These are phyloP conservation scores for Cylas formicarius DNA, from an alignment of 1,140 invertebrate genomes.

Conservation along the genomic window DNA sequence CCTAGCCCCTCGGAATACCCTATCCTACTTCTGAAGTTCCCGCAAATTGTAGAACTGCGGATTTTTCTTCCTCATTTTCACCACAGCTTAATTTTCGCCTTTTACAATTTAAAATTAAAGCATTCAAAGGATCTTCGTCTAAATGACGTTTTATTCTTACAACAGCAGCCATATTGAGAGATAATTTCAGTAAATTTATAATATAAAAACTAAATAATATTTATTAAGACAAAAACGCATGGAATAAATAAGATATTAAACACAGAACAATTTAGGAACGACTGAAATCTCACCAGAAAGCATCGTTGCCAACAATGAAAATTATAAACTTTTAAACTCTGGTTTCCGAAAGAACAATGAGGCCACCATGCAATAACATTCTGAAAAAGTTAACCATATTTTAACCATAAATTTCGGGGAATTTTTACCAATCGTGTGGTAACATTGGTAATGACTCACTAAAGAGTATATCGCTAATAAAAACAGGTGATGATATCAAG, in stretches of 20 bases:
- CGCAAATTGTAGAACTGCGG: conserved; percentile 48
- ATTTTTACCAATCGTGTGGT: conserved; percentile 1
- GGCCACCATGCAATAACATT: no score
- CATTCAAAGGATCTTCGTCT: conserved; percentile 48
- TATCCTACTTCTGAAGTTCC: conserved; percentile 46
- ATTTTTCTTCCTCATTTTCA: conserved; percentile 16
- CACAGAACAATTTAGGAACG: no score
- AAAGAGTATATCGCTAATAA: no score
- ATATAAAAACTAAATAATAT: background rate
- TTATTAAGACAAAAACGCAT: no score
- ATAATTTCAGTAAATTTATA: background rate
- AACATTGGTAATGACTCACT: conserved; percentile 9
- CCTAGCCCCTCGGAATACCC: conserved; percentile 26
- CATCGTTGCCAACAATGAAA: conserved; percentile 2
- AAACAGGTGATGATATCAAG: no score
- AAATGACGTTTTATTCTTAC: conserved; percentile 50
- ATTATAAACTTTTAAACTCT: background rate
- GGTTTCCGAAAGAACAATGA: no score
- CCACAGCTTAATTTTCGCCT: conserved; percentile 41
- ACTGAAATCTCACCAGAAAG: no score
- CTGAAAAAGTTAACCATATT: background rate
- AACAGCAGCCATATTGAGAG: conserved; percentile 47
- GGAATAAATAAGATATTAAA: no score
- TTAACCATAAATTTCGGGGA: conserved; percentile 5
- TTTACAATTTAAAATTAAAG: conserved; percentile 51